Conservation (phyloP, 2,888 invertebrate genomes). For the Fragum sueziense region DNA sequence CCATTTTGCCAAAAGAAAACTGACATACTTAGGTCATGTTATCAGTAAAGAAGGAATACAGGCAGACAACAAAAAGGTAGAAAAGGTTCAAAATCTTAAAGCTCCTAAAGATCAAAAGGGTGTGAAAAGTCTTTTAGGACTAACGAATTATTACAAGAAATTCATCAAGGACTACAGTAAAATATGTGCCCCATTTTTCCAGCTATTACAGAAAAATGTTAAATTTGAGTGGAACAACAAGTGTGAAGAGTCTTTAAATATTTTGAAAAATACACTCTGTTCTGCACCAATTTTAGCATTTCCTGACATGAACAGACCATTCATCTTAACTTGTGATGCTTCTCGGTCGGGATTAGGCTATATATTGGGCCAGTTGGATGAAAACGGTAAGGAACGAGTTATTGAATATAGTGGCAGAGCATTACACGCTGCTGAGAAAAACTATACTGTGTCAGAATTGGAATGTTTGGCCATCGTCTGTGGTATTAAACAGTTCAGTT, state of each 20-base stretch:
- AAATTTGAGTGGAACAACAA: slow-evolving; percentile 39
- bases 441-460: slow-evolving; percentile 37
- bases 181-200: slow-evolving; percentile 53
- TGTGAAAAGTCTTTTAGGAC: slow-evolving; percentile 53
- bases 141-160: slow-evolving; percentile 56
- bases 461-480: slow-evolving; percentile 63
- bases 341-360: slow-evolving; percentile 50
- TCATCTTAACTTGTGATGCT: slow-evolving; percentile 58
- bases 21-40: slow-evolving; percentile 56
- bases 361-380: slow-evolving; percentile 54
- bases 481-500: too few species aligned
- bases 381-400: slow-evolving; percentile 36
- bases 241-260: too few species aligned
- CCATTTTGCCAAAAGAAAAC: too few species aligned
- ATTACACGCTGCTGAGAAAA: too few species aligned
- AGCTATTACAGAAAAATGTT: slow-evolving; percentile 26
- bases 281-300: too few species aligned
- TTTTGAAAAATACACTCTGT: too few species aligned
- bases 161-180: slow-evolving; percentile 52
- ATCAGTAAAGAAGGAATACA: slow-evolving; percentile 49
- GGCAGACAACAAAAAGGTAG: slow-evolving; percentile 37
- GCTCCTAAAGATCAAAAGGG: slow-evolving; percentile 47
- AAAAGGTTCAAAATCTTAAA: slow-evolving; percentile 50
- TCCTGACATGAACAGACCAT: too few species aligned
- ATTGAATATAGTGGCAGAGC: too few species aligned